Percentiles rank a stretch among this genome's conserved stretches.
phyloP scores from a whole-genome alignment of 2,797 vertebrate genomes.

The Merluccius polli region DNA sequence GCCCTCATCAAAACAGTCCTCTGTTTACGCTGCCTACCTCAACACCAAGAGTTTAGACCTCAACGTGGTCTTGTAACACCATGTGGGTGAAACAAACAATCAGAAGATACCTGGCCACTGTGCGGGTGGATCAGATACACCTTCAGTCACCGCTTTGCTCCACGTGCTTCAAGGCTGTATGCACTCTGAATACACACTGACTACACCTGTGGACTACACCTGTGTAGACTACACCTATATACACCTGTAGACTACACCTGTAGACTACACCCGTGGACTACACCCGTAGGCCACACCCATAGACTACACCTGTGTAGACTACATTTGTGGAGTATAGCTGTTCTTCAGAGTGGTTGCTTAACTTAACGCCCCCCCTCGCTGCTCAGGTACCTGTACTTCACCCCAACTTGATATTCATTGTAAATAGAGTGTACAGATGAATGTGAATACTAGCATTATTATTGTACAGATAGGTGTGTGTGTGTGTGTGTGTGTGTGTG shows the following conservation, averaged over 20 bases:
- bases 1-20: not conserved
- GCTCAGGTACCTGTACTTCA: conserved; percentile 68
- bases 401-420: conserved; percentile 62
- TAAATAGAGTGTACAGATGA: conserved; percentile 71
- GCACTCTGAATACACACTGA: not conserved
- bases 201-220: not conserved
- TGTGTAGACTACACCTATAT: not conserved
- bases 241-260: not conserved
- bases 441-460: conserved; percentile 71
- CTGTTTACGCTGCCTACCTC: conserved; percentile 2
- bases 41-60: not conserved
- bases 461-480: conserved; percentile 68
- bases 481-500: conserved; percentile 29
- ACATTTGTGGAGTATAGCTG: not conserved
- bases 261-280: not conserved
- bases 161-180: conserved; percentile 12
- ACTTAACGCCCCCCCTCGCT: conserved; percentile 57
- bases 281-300: not conserved
- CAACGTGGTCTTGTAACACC: not conserved
- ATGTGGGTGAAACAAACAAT: not conserved
- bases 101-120: not conserved
- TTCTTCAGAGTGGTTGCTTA: conserved; percentile 26
- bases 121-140: not conserved
- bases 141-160: not conserved
- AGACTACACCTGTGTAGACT: not conserved